Evolutionary conservation across 1,140 invertebrate species (phyloP).

Genomic region (Capitella teleta): DNA sequence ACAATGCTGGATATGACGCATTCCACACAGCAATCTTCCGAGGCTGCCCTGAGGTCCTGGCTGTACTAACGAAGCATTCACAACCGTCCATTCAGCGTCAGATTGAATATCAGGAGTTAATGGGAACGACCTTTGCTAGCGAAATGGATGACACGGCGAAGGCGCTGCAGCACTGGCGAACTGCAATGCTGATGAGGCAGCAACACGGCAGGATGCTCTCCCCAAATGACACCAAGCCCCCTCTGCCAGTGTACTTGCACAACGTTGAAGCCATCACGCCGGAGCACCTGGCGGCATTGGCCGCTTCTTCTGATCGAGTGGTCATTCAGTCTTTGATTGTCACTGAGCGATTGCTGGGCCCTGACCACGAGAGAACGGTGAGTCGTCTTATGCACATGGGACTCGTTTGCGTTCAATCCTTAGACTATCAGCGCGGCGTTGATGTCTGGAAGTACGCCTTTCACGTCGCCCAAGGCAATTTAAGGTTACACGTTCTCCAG

Average conservation of each 20-base stretch:
- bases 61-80: constrained; percentile 56
- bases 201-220: not conserved
- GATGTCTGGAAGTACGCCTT: constrained; percentile 11
- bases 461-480: constrained; percentile 1
- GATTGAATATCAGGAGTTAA: constrained; percentile 71
- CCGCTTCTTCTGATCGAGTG: constrained; percentile 65
- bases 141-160: constrained; percentile 16
- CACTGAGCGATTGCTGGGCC: constrained; percentile 66
- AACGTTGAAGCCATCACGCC: not conserved
- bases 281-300: constrained; percentile 50
- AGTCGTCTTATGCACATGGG: constrained; percentile 64
- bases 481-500: constrained; percentile 7
- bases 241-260: not conserved
- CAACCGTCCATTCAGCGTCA: constrained; percentile 56
- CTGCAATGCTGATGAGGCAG: not conserved
- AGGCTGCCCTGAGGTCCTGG: constrained; percentile 69
- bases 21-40: constrained; percentile 79
- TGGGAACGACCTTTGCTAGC: constrained; percentile 72
- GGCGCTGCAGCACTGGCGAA: constrained; percentile 38
- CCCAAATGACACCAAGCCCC: too few relatives aligned
- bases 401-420: constrained; percentile 70
- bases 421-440: constrained; percentile 56
- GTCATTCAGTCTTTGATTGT: constrained; percentile 71
- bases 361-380: constrained; percentile 72
- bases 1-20: constrained; percentile 77